phyloP scores from a whole-genome alignment of 2,113 vertebrate genomes.

The Tetraodon nigroviridis region DNA sequence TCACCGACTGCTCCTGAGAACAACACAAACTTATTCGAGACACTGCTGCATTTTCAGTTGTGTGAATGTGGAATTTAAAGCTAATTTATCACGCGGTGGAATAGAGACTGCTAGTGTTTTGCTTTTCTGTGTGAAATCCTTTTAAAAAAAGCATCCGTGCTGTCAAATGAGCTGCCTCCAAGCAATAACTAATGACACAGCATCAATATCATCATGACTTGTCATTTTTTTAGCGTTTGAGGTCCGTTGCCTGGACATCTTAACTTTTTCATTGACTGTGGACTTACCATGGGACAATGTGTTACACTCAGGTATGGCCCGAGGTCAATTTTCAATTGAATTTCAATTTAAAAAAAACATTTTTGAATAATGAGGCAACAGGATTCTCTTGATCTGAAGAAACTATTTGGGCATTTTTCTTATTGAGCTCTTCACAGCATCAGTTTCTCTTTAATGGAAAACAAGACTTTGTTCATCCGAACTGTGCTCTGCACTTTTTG shows the following conservation, averaged over 20 bases:
- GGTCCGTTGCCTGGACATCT: slow-evolving; percentile 34
- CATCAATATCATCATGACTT: slow-evolving; percentile 23
- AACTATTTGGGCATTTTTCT: slow-evolving; percentile 12
- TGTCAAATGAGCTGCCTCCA: slow-evolving; percentile 23
- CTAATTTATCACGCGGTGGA: slow-evolving; percentile 56
- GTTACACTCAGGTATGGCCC: slow-evolving; percentile 42
- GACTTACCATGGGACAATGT: slow-evolving; percentile 23
- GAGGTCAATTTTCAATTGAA: slow-evolving; percentile 4
- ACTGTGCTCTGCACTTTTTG: background rate
- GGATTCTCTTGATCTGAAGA: slow-evolving; percentile 2
- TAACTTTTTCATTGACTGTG: background rate
- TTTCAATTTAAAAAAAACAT: background rate
- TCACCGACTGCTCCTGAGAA: slow-evolving; percentile 88
- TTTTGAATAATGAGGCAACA: slow-evolving; percentile 20
- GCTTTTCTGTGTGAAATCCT: slow-evolving; percentile 12
- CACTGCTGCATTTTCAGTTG: background rate
- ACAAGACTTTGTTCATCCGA: slow-evolving; percentile 1
- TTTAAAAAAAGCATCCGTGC: slow-evolving; percentile 52
- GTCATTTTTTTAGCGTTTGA: slow-evolving; percentile 23
- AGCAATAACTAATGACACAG: slow-evolving; percentile 51
- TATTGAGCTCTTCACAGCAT: background rate
- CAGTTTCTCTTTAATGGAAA: slow-evolving; percentile 6
- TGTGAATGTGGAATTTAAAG: slow-evolving; percentile 43
- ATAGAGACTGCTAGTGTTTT: slow-evolving; percentile 16
- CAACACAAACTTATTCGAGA: background rate